phyloP scores from a whole-genome alignment of 2,888 invertebrate species.

The Sarcophaga caerulescens region DNA sequence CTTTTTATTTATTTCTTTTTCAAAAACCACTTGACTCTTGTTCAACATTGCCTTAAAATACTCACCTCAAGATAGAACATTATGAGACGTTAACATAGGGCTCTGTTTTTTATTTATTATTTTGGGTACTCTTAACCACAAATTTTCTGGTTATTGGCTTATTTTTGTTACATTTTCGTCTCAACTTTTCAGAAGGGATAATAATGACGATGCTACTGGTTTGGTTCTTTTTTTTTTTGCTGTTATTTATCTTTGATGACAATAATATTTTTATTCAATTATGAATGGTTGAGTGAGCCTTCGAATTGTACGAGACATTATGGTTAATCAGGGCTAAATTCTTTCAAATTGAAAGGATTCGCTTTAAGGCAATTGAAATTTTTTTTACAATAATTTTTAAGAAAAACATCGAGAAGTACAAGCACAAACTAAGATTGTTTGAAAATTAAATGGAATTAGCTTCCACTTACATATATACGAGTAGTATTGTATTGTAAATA shows the following conservation, averaged over 20 bases:
- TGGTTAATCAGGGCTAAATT: constrained; percentile 65
- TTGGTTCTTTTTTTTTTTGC: constrained; percentile 4
- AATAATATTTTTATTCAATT: constrained; percentile 64
- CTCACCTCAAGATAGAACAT: background rate
- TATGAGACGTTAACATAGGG: too few species aligned
- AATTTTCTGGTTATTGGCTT: constrained; percentile 62
- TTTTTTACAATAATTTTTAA: background rate
- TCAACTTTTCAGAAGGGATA: constrained; percentile 12
- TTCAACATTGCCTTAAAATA: background rate
- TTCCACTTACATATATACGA: too few species aligned
- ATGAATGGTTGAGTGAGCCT: constrained; percentile 57
- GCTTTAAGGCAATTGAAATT: constrained; percentile 18
- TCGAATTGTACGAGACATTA: constrained; percentile 34
- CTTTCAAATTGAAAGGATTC: constrained; percentile 62
- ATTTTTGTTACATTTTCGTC: constrained; percentile 54
- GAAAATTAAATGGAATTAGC: too few species aligned
- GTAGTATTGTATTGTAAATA: too few species aligned
- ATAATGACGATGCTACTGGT: background rate
- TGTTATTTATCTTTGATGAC: constrained; percentile 48
- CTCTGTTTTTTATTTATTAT: background rate
- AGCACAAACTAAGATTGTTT: too few species aligned
- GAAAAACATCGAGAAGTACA: too few species aligned
- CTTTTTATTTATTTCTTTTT: too few species aligned
- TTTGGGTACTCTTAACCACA: constrained; percentile 36
- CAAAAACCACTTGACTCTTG: background rate